Percentiles rank a stretch among this genome's conserved stretches.
phyloP scores from a whole-genome alignment of 2,888 invertebrate genomes.

The Meiosimyza platycephala region DNA sequence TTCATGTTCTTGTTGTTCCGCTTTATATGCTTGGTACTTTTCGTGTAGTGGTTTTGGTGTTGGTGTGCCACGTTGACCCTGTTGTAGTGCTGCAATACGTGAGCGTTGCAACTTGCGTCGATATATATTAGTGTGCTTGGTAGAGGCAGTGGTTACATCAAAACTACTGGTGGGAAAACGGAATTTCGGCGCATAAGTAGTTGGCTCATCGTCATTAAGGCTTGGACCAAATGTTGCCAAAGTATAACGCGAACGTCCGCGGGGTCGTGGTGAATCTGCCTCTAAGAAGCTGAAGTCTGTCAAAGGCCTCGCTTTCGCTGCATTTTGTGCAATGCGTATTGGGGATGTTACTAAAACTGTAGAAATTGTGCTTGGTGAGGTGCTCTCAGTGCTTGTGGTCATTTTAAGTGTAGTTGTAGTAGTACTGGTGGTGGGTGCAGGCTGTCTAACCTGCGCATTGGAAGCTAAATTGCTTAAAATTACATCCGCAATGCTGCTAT shows the following conservation, averaged over 20 bases:
- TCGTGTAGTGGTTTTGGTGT: conserved; percentile 48
- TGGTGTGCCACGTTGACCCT: conserved; percentile 43
- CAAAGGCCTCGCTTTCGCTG: neutral
- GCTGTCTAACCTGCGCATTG: conserved; percentile 38
- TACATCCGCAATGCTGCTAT: conserved; percentile 39
- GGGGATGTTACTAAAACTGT: conserved; percentile 54
- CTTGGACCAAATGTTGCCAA: conserved; percentile 56
- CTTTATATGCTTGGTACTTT: conserved; percentile 55
- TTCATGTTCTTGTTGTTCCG: conserved; percentile 44
- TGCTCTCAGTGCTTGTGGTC: conserved; percentile 40
- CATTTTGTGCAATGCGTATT: conserved; percentile 46
- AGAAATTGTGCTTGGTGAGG: conserved; percentile 49
- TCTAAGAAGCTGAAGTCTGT: conserved; percentile 23
- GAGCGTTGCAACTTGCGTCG: conserved; percentile 55
- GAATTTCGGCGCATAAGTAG: conserved; percentile 64
- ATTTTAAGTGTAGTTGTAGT: conserved; percentile 43
- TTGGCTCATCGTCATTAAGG: conserved; percentile 57
- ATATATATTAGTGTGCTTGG: conserved; percentile 19
- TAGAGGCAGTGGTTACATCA: conserved; percentile 35
- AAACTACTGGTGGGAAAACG: conserved; percentile 48
- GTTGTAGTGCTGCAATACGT: conserved; percentile 46
- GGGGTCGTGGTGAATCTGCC: conserved; percentile 49
- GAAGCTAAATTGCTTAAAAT: conserved; percentile 8
- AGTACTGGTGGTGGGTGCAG: conserved; percentile 40
- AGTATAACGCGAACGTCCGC: conserved; percentile 65